These are phyloP conservation scores for Macrosoma leucophasiata DNA, from an alignment of 2,888 invertebrate species.

Conservation along the genomic window DNA sequence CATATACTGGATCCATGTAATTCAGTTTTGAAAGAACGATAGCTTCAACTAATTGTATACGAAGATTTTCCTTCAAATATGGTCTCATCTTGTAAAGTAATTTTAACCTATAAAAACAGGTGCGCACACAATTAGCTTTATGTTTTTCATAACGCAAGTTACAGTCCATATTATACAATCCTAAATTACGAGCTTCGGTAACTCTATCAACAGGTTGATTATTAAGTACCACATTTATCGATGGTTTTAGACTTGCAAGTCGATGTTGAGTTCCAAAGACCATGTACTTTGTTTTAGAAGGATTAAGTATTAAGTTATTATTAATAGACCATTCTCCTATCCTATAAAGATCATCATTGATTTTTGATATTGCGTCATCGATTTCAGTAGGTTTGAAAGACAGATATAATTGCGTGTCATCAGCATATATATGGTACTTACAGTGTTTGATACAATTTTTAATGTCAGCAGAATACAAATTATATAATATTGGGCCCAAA, in stretches of 20 bases:
- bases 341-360: slow-evolving; percentile 3
- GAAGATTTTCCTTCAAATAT: not conserved
- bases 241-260: not conserved
- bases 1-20: slow-evolving; percentile 13
- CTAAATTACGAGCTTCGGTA: not conserved
- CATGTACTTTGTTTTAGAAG: slow-evolving; percentile 4
- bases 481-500: slow-evolving; percentile 4
- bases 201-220: not conserved
- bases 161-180: too few relatives aligned
- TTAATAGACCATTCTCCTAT: slow-evolving; percentile 4
- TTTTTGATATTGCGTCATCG: slow-evolving; percentile 1
- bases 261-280: not conserved
- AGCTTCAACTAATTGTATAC: slow-evolving; percentile 7
- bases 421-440: slow-evolving; percentile 5
- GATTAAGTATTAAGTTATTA: slow-evolving; percentile 6
- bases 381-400: slow-evolving; percentile 7
- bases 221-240: not conserved
- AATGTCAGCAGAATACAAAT: slow-evolving; percentile 7
- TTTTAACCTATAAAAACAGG: slow-evolving; percentile 6
- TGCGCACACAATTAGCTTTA: not conserved
- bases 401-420: slow-evolving; percentile 4
- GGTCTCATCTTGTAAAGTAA: slow-evolving; percentile 3
- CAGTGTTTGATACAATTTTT: too few relatives aligned
- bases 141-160: slow-evolving; percentile 4
- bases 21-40: slow-evolving; percentile 15